Percentiles rank a stretch among this genome's conserved stretches.
phyloP scores from a whole-genome alignment of 2,797 vertebrate genomes.

The Lithobates sylvaticus region DNA sequence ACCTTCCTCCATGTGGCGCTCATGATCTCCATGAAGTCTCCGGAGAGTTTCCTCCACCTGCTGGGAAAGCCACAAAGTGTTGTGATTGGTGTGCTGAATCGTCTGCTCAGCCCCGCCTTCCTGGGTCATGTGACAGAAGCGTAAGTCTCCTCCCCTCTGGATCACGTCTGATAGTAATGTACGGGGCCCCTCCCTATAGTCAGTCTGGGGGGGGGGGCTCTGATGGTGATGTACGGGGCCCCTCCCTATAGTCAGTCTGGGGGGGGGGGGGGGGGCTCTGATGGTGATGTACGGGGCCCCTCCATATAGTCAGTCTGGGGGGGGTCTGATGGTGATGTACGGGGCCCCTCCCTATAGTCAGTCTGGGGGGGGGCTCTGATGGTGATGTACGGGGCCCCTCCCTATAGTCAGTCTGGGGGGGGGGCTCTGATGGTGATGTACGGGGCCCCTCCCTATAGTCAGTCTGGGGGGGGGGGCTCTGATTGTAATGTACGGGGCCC shows the following conservation, averaged over 20 bases:
- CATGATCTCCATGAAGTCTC: slow-evolving; percentile 79
- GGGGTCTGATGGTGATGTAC: too few species aligned
- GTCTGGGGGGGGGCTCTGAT: not conserved
- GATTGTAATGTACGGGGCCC: not conserved
- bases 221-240: too few species aligned
- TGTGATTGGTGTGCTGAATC: slow-evolving; percentile 72
- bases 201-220: too few species aligned
- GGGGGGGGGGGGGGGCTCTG: not conserved
- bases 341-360: not conserved
- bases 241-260: not conserved
- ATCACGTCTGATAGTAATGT: not conserved
- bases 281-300: too few species aligned
- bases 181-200: not conserved
- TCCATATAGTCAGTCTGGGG: too few species aligned
- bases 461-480: not conserved
- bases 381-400: too few species aligned
- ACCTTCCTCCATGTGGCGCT: slow-evolving; percentile 81
- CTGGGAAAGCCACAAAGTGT: slow-evolving; percentile 75
- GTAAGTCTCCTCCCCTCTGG: slow-evolving; percentile 70
- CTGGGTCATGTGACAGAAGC: slow-evolving; percentile 69
- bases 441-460: not conserved
- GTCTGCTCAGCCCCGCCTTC: slow-evolving; percentile 73
- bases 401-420: too few species aligned
- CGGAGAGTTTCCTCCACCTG: slow-evolving; percentile 79
- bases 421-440: too few species aligned